These are phyloP conservation scores for Catonia carolina DNA, from an alignment of 2,888 invertebrate genomes.

Conservation along the genomic window DNA sequence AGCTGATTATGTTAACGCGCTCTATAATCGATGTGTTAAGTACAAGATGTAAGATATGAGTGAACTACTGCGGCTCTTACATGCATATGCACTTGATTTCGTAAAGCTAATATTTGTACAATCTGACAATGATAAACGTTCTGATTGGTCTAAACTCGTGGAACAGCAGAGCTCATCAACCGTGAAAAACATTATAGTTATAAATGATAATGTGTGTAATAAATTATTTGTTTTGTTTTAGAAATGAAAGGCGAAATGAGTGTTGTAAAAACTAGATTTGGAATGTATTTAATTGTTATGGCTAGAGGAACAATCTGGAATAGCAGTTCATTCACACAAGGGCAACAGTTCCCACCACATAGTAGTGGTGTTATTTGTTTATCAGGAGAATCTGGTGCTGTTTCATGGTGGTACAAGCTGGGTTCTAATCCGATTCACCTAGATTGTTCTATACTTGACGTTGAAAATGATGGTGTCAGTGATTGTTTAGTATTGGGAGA, in stretches of 20 bases:
- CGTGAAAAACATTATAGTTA: no score
- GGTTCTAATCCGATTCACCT: conserved; percentile 56
- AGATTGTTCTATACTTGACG: conserved; percentile 66
- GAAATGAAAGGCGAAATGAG: conserved; percentile 59
- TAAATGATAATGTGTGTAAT: no score
- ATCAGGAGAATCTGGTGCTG: conserved; percentile 60
- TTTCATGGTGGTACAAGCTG: conserved; percentile 67
- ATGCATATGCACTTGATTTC: no score
- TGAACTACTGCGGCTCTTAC: no score
- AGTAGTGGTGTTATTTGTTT: conserved; percentile 63
- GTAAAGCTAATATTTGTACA: no score
- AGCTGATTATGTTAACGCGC: no score
- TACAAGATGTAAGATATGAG: no score
- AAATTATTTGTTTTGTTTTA: no score
- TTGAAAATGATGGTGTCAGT: conserved; percentile 60
- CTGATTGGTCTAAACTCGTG: no score
- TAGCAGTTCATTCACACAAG: conserved; percentile 41
- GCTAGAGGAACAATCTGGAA: conserved; percentile 51
- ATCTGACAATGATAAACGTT: no score
- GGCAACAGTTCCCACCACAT: conserved; percentile 42
- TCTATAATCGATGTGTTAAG: no score
- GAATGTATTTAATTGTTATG: conserved; percentile 64
- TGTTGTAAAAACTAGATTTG: conserved; percentile 57
- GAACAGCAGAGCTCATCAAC: no score
- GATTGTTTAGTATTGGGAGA: conserved; percentile 71